Evolutionary conservation across 2,888 invertebrate genomes (phyloP).

Genomic region (Meloe dianella): DNA sequence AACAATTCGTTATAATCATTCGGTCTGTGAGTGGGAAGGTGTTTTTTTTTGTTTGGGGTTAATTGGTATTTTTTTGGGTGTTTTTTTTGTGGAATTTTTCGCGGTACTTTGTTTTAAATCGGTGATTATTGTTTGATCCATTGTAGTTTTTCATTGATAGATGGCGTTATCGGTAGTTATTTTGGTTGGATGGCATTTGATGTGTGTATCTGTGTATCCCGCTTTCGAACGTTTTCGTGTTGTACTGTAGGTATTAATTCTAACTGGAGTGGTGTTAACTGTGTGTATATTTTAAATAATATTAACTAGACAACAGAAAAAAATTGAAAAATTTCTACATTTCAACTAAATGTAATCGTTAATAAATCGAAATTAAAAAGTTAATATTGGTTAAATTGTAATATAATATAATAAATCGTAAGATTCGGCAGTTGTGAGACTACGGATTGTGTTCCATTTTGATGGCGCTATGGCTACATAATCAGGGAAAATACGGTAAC

Average conservation of each 20-base stretch:
- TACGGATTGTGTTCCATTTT: conserved; percentile 56
- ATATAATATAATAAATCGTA: conserved; percentile 33
- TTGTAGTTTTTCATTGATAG: conserved; percentile 16
- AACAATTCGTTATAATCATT: too few species aligned
- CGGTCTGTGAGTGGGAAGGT: too few species aligned
- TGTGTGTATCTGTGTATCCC: conserved; percentile 23
- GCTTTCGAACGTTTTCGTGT: conserved; percentile 33
- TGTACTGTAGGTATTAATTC: conserved; percentile 22
- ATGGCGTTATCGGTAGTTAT: conserved; percentile 19
- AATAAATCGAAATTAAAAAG: not conserved
- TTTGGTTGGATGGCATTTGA: conserved; percentile 28
- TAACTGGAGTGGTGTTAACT: conserved; percentile 24
- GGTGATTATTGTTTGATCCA: conserved; percentile 1
- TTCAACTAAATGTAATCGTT: not conserved
- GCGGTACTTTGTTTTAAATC: not conserved
- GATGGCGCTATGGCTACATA: conserved; percentile 58
- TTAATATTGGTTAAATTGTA: not conserved
- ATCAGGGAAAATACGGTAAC: conserved; percentile 49
- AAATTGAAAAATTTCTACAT: not conserved
- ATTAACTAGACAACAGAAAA: not conserved
- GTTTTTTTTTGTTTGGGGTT: too few species aligned
- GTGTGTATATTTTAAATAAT: conserved; percentile 18
- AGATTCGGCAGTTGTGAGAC: conserved; percentile 44
- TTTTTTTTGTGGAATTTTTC: not conserved
- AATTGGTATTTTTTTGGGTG: not conserved